Base-by-base conservation (phyloP, 2,113 vertebrate species). In the Tiliqua scincoides region DNA sequence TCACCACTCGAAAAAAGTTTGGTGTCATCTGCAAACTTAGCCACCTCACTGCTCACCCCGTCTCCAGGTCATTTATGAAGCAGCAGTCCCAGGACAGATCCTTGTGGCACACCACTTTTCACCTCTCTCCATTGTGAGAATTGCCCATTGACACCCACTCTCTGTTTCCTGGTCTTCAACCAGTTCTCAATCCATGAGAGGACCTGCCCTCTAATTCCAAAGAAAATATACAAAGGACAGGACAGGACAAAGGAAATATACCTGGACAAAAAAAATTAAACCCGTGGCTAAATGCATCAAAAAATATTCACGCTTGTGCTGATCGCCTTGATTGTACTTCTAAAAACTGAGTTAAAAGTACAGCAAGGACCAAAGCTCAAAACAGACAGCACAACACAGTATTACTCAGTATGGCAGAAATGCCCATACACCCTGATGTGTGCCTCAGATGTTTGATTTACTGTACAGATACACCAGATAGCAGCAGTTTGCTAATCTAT, bases 321-420 rank as follows among this genome's bases (percentile, higher is more conserved):
- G 80, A 85, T 88, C 90, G 90, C 83, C 86, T 93, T 91, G 89
- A 85, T 89, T 88, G 88, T 85, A 86, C 76, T 85, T 91, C 85
- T 93, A 91, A 78, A 61, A 94, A 87, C 82, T 63, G 71, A 82
- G 84, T 81, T 86, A 91, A 90, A 87, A 89, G 88, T 91, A 88
- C 88, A 93, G 88, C 89, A 90, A 88, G 79, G 30, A 0, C 59
- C 90, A 89, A 88, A 86, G 63, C 76, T 93, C 93, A 94, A 93
- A 91, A 93, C 75, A 94, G 81, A 87, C n/a, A 54, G 84, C 91
- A 89, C 72, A 91, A 91, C 43, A n/a, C n/a, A n/a, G 91, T 82
- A 77, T 3, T 73, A 0, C 63, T 89, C 84, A 27, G 89, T 91
- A 88, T 88, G 89, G 52, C 92, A 92, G 81, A 90, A 54, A 89